These are phyloP conservation scores for Australoheros scitulus DNA, from an alignment of 2,113 vertebrate species.

Conservation along the genomic window DNA sequence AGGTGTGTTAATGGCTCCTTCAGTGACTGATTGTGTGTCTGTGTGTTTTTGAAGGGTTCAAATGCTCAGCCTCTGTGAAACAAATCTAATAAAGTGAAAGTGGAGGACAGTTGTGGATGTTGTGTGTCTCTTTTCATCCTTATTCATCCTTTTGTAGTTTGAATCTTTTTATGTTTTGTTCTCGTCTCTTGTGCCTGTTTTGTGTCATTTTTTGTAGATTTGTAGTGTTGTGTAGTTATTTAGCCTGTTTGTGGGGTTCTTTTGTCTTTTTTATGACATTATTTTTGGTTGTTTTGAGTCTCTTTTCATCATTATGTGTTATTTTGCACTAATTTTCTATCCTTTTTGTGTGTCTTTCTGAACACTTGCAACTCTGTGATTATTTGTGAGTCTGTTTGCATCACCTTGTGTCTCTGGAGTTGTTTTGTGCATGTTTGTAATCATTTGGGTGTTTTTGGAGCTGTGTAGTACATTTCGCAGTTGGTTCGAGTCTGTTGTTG, in stretches of 20 bases:
- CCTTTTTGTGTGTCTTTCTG: not conserved
- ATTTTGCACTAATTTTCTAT: not conserved
- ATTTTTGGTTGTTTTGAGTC: not conserved
- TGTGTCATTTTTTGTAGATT: not conserved
- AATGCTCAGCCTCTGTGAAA: too few species aligned
- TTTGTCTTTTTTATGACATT: not conserved
- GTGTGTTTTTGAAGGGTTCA: too few species aligned
- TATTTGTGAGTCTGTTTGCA: not conserved
- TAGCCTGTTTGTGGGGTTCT: not conserved
- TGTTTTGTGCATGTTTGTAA: accelerated
- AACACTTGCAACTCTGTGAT: not conserved
- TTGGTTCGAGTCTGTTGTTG: accelerated
- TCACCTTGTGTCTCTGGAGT: not conserved
- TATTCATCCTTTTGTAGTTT: not conserved
- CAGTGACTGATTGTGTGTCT: too few species aligned
- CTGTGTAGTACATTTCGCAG: not conserved
- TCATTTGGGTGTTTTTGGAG: not conserved
- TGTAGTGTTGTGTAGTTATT: not conserved
- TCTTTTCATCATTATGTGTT: not conserved
- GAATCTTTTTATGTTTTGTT: not conserved
- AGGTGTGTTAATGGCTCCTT: too few species aligned
- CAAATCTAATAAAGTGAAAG: too few species aligned
- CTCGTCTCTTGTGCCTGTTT: not conserved
- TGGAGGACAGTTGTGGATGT: too few species aligned
- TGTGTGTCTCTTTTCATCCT: not conserved